Percentiles rank a stretch among this genome's conserved stretches.
Conservation (phyloP, 2,888 invertebrate genomes). For the Papilio elwesi region DNA sequence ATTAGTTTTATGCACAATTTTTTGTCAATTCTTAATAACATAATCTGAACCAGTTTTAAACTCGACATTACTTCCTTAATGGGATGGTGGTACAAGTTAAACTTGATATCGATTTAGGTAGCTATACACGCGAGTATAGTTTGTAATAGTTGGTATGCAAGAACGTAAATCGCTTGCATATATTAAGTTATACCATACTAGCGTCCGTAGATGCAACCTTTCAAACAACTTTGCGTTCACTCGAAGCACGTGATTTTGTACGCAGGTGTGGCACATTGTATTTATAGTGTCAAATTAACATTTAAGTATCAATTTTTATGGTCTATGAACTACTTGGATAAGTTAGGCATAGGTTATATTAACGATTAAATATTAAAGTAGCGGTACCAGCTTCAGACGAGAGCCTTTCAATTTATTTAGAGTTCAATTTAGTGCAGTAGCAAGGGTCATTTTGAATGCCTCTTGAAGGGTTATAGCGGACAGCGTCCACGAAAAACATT, state of each 20-base stretch:
- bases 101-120: conserved; percentile 22
- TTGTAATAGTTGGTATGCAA: not conserved
- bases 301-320: conserved; percentile 17
- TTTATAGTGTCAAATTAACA: conserved; percentile 19
- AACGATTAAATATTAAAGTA: no score
- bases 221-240: conserved; percentile 51
- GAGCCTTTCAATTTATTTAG: no score
- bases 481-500: no score
- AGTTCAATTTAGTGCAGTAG: no score
- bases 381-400: no score
- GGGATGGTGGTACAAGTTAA: conserved; percentile 18
- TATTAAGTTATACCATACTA: conserved; percentile 19
- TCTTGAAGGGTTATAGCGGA: no score
- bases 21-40: conserved; percentile 29
- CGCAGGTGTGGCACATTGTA: conserved; percentile 33
- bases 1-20: conserved; percentile 22
- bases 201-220: conserved; percentile 54
- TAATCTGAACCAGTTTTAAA: conserved; percentile 32
- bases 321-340: not conserved
- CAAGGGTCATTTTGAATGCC: no score
- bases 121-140: conserved; percentile 8
- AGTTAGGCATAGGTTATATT: not conserved
- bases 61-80: conserved; percentile 34
- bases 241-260: conserved; percentile 44
- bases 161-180: conserved; percentile 17